Percentiles rank a stretch among this genome's conserved stretches.
These are phyloP conservation scores for Myrmophylax atrothorax DNA, from an alignment of 2,113 vertebrate species.

Conservation along the genomic window DNA sequence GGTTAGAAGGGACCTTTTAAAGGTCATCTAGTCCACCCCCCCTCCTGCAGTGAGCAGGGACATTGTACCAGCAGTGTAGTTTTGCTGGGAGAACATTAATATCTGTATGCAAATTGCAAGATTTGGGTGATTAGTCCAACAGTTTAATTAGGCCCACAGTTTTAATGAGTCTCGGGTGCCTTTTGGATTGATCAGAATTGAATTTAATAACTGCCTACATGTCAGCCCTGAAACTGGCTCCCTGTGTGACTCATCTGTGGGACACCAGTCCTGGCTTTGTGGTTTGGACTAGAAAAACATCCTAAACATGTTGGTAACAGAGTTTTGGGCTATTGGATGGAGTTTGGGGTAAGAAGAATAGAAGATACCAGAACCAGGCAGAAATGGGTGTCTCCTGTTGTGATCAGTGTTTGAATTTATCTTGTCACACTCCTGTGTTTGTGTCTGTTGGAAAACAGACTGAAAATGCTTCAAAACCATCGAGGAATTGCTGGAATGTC, in stretches of 20 bases:
- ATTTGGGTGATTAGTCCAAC: not conserved
- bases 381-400: not conserved
- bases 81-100: not conserved
- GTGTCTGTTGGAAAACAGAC: not conserved
- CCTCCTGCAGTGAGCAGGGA: not conserved
- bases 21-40: not conserved
- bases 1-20: not conserved
- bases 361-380: not conserved
- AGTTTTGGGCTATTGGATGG: not conserved
- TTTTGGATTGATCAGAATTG: not conserved
- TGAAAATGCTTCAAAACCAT: not conserved
- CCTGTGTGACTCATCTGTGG: not conserved
- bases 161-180: not conserved
- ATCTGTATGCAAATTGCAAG: not conserved
- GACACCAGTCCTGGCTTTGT: not conserved
- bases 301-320: not conserved
- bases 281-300: not conserved
- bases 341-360: not conserved
- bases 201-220: not conserved
- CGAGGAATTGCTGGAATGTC: not conserved
- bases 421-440: not conserved
- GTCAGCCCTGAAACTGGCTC: not conserved
- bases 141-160: not conserved
- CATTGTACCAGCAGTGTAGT: not conserved
- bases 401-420: not conserved